Evolutionary conservation across 2,888 invertebrate genomes (phyloP).

Genomic region (Meteorus colon): DNA sequence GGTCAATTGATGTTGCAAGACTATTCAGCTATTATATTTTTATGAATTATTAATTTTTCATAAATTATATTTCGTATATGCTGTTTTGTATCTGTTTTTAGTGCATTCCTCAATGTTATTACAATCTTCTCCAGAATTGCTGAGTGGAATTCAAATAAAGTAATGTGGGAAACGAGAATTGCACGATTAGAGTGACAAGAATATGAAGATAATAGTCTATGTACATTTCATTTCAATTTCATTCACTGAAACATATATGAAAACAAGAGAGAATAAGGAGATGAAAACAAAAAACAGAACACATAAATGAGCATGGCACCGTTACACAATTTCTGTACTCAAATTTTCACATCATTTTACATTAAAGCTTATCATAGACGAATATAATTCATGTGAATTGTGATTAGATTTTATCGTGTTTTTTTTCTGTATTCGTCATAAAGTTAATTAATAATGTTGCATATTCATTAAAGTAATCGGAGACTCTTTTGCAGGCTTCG

Average conservation of each 20-base stretch:
- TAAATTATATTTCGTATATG: conserved; percentile 34
- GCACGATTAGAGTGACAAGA: conserved; percentile 47
- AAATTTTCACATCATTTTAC: conserved; percentile 16
- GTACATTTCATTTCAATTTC: neutral
- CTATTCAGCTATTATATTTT: conserved; percentile 22
- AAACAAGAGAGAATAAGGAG: neutral
- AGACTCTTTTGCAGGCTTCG: conserved; percentile 60
- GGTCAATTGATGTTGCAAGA: neutral
- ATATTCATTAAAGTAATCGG: conserved; percentile 24
- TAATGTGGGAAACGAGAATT: conserved; percentile 53
- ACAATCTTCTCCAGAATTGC: conserved; percentile 45
- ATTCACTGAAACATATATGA: neutral
- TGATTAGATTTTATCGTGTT: conserved; percentile 28
- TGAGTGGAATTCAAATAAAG: conserved; percentile 52
- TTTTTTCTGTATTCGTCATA: conserved; percentile 8
- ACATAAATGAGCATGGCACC: conserved; percentile 30
- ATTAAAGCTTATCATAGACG: neutral
- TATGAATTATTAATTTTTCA: conserved; percentile 14
- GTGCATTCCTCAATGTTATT: conserved; percentile 43
- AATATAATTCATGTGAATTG: neutral
- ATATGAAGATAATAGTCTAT: neutral
- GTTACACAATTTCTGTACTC: conserved; percentile 7
- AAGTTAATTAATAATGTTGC: neutral
- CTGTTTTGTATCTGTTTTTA: conserved; percentile 43
- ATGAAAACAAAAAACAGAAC: conserved; percentile 6